Base-by-base conservation (phyloP, 2,113 vertebrate species). In the Oostethus manadensis region DNA sequence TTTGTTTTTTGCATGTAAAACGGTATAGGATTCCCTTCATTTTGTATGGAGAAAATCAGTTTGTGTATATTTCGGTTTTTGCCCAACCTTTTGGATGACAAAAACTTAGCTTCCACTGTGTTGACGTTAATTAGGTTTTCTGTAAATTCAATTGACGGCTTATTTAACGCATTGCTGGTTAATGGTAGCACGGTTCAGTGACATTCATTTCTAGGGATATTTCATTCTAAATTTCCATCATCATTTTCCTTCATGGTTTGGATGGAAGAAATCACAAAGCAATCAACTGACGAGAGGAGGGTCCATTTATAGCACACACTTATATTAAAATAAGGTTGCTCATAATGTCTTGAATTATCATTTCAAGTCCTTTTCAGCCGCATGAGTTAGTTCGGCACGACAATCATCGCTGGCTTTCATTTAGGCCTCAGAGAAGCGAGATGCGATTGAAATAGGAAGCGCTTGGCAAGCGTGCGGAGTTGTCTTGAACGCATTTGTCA, bases 401-500 rank as follows among this genome's bases (percentile, higher is more conserved):
- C 23, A 42, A 59, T 38, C 21, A 44, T 46, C 10, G 11, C 11
- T 21, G 16, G 18, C 26, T 60, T 26, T 8, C 13, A 5, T 62
- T 54, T 17, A 61, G 21, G 59, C 14, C 8, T n/a, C 38, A 40
- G 20, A 23, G 26, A 1, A 1, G n/a, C 0, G 1, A 40, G 22
- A 69, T 57, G 47, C 65, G 76, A 74, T 68, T 78, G 59, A 76
- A 71, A 71, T 26, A 50, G 71, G 69, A 80, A 73, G 47, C 38
- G 58, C 16, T 69, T 13, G 44, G 72, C 38, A 29, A 71, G 62
- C 70, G 48, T 58, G 21, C 67, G 35, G 48, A 48, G 56, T 69
- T 73, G 59, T 79, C 64, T 70, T 70, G 73, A 79, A 80, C 70
- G 54, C 75, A 84, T 82, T 76, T 70, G 68, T 84, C 80, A 81